phyloP scores from a whole-genome alignment of 2,797 vertebrate species.

The Sebastes dallii region DNA sequence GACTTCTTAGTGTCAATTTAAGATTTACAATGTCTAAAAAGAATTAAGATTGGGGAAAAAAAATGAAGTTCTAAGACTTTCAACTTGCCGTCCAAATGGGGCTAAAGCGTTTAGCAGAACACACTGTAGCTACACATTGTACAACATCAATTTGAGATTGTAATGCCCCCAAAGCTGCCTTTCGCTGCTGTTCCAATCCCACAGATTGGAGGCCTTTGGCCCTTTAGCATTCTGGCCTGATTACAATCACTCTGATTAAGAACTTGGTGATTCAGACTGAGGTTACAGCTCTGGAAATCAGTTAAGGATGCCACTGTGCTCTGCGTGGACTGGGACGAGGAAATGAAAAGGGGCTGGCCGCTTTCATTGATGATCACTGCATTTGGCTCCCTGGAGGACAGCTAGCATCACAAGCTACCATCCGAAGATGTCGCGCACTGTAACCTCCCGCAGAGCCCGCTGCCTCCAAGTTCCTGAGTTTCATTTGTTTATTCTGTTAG shows the following conservation, averaged over 20 bases:
- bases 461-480: constrained; percentile 94
- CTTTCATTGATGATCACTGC: constrained; percentile 87
- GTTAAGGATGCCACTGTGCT: constrained; percentile 81
- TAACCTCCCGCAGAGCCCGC: constrained; percentile 80
- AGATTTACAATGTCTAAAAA: constrained; percentile 83
- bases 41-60: constrained; percentile 72
- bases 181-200: constrained; percentile 83
- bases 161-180: constrained; percentile 93
- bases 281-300: constrained; percentile 76
- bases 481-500: constrained; percentile 84
- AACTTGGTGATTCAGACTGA: constrained; percentile 90
- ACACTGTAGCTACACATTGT: constrained; percentile 79
- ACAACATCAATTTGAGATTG: constrained; percentile 91
- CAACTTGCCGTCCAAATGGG: constrained; percentile 75
- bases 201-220: constrained; percentile 92
- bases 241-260: constrained; percentile 93
- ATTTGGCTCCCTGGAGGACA: constrained; percentile 80
- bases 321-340: constrained; percentile 71
- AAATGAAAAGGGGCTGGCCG: constrained; percentile 74
- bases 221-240: constrained; percentile 96
- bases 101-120: constrained; percentile 80
- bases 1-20: constrained; percentile 85
- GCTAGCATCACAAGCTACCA: constrained; percentile 81
- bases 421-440: constrained; percentile 80
- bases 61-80: constrained; percentile 71